These are phyloP conservation scores for Micronisus gabar DNA, from an alignment of 2,113 vertebrate species.

Conservation along the genomic window DNA sequence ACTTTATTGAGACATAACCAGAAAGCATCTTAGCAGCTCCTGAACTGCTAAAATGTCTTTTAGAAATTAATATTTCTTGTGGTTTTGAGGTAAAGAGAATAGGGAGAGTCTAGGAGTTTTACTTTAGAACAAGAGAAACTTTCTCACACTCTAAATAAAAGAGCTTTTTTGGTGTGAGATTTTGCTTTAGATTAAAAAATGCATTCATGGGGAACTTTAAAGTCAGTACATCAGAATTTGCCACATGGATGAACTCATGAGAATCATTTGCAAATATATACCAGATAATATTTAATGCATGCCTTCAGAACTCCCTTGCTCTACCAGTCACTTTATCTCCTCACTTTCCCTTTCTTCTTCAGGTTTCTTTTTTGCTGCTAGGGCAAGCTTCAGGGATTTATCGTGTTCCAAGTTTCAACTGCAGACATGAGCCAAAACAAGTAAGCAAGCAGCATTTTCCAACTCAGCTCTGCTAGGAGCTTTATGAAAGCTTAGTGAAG, in stretches of 20 bases:
- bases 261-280: conserved; percentile 16
- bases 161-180: neutral
- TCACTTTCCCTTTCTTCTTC: neutral
- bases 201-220: conserved; percentile 11
- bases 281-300: neutral
- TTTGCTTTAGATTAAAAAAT: conserved; percentile 23
- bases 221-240: conserved; percentile 15
- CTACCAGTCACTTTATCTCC: neutral
- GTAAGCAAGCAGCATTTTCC: neutral
- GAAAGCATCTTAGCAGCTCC: neutral
- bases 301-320: neutral
- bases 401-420: neutral
- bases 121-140: neutral
- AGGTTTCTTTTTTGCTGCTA: neutral
- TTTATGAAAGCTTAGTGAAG: neutral
- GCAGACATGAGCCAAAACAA: neutral
- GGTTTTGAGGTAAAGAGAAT: neutral
- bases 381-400: neutral
- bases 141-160: neutral
- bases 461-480: neutral
- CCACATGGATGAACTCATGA: neutral
- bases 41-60: neutral
- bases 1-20: neutral
- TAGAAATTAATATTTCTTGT: neutral
- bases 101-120: neutral